Evolutionary conservation across 2,113 vertebrate genomes (phyloP).

Genomic region (Genyomyrus donnyi): DNA sequence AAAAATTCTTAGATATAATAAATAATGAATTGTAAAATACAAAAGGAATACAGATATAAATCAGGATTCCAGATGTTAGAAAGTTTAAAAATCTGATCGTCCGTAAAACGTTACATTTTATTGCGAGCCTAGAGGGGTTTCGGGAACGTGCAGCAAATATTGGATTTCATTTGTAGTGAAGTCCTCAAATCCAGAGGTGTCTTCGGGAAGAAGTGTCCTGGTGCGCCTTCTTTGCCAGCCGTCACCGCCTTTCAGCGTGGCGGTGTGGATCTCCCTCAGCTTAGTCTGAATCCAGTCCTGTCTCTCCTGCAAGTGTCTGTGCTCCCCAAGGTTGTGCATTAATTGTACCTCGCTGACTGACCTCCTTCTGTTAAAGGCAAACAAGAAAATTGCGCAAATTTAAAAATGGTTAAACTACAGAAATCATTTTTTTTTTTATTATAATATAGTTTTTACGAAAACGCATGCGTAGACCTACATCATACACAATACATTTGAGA

Average conservation of each 20-base stretch:
- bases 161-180: constrained; percentile 45
- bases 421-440: neutral
- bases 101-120: constrained; percentile 19
- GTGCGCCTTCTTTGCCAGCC: constrained; percentile 36
- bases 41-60: neutral
- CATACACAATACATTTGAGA: neutral
- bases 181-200: constrained; percentile 40
- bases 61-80: neutral
- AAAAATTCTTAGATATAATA: neutral
- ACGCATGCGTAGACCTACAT: neutral
- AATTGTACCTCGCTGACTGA: constrained; percentile 86
- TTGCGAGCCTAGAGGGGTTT: constrained; percentile 37
- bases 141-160: constrained; percentile 35
- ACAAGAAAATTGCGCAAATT: neutral
- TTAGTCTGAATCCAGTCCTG: constrained; percentile 80
- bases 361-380: constrained; percentile 62
- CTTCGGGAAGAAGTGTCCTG: constrained; percentile 44
- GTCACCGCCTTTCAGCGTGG: constrained; percentile 40
- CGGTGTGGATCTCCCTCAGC: constrained; percentile 69
- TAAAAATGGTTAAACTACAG: neutral
- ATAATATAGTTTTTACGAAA: neutral
- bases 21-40: neutral
- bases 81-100: neutral
- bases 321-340: constrained; percentile 80
- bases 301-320: constrained; percentile 65